Conservation (phyloP, 1,140 invertebrate genomes). For the Callitettix versicolor region DNA sequence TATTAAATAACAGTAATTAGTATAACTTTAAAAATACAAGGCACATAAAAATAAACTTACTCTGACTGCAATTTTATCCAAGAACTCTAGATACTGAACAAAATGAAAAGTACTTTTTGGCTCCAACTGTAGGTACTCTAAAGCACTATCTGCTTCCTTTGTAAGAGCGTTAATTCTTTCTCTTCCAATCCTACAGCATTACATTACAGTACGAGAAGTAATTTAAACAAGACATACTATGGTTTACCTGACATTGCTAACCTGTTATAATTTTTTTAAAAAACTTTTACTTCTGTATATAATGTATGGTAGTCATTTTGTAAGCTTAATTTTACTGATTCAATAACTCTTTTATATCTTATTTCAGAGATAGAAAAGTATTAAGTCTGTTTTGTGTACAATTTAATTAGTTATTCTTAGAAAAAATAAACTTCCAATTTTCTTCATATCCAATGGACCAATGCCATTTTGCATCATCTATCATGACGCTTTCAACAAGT, state of each 20-base stretch:
- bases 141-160: constrained; percentile 45
- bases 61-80: constrained; percentile 47
- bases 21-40: too few relatives aligned
- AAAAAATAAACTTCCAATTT: too few relatives aligned
- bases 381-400: too few relatives aligned
- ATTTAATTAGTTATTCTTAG: too few relatives aligned
- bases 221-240: background rate
- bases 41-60: constrained; percentile 27
- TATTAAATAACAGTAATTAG: too few relatives aligned
- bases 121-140: constrained; percentile 46
- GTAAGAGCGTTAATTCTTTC: constrained; percentile 45
- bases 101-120: constrained; percentile 51
- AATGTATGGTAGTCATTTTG: background rate
- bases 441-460: too few relatives aligned
- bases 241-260: background rate
- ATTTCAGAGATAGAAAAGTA: too few relatives aligned
- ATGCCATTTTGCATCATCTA: too few relatives aligned
- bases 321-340: background rate
- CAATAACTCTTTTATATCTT: too few relatives aligned
- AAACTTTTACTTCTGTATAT: background rate
- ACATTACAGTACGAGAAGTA: constrained; percentile 13
- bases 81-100: constrained; percentile 54
- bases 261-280: background rate
- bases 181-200: constrained; percentile 46
- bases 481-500: too few relatives aligned